A percentile compares a stretch with the other conserved stretches of the same genome.
Conservation (phyloP, 2,113 vertebrate genomes). For the Eubucco bourcierii region DNA sequence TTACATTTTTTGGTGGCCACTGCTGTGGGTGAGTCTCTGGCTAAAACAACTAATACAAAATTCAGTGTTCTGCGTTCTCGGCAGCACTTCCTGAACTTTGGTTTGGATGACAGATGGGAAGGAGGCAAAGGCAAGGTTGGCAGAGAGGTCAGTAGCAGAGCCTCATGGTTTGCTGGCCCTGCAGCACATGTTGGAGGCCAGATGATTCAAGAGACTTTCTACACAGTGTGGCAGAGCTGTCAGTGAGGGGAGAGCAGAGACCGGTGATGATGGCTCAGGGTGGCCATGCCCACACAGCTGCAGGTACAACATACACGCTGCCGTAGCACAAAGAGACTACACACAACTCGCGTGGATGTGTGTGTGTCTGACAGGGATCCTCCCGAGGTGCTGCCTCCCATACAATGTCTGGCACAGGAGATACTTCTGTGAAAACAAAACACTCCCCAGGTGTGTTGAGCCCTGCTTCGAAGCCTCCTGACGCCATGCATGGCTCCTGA, state of each 20-base stretch:
- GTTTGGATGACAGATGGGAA: not conserved
- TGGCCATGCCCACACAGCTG: not conserved
- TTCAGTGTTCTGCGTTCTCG: not conserved
- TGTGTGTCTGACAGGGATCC: no score
- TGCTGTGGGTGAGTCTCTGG: not conserved
- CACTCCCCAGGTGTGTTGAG: not conserved
- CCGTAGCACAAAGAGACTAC: not conserved
- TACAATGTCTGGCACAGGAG: not conserved
- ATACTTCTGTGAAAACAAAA: not conserved
- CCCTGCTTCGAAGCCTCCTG: not conserved
- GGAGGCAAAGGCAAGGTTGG: not conserved
- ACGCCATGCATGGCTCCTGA: not conserved
- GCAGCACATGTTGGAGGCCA: not conserved
- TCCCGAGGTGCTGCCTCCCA: not conserved
- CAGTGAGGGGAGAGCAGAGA: not conserved
- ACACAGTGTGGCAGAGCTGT: not conserved
- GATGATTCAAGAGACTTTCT: not conserved
- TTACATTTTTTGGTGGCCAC: not conserved
- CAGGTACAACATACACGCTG: not conserved
- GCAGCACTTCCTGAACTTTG: not conserved
- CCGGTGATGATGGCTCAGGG: not conserved
- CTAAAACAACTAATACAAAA: not conserved
- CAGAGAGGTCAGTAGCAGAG: not conserved
- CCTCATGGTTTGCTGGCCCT: not conserved
- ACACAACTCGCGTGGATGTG: not conserved